These are phyloP conservation scores for Episyrphus balteatus DNA, from an alignment of 1,140 invertebrate genomes.

Conservation along the genomic window DNA sequence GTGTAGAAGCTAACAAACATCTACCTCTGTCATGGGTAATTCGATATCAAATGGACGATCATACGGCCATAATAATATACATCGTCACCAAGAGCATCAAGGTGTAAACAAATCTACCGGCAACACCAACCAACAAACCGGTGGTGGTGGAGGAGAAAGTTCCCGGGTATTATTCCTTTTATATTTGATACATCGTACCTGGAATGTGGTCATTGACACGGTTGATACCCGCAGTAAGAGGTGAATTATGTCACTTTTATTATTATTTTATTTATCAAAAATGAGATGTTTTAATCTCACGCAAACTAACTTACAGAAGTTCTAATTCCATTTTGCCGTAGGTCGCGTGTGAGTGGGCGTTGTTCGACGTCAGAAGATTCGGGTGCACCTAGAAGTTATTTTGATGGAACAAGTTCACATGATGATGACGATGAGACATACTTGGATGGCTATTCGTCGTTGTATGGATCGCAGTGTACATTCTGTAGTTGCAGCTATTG, in stretches of 20 bases:
- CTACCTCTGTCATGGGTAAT: no score
- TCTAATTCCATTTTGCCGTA: no score
- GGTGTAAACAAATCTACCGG: no score
- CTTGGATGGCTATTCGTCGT: constrained; percentile 29
- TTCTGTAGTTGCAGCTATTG: constrained; percentile 46
- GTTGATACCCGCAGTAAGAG: constrained; percentile 44
- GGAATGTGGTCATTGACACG: constrained; percentile 51
- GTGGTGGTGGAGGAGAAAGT: constrained; percentile 32
- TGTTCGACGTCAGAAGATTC: constrained; percentile 9
- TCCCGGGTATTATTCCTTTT: constrained; percentile 51
- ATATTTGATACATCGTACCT: constrained; percentile 57
- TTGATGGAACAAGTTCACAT: constrained; percentile 34
- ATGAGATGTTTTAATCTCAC: no score
- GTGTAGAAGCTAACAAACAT: no score
- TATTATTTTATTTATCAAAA: background rate
- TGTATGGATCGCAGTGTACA: constrained; percentile 42
- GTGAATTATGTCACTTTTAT: constrained; percentile 21
- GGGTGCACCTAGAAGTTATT: constrained; percentile 5
- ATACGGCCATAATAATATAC: no score
- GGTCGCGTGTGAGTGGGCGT: background rate
- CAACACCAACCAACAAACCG: no score
- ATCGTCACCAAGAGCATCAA: no score
- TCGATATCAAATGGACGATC: no score
- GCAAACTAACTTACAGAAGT: no score
- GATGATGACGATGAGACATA: constrained; percentile 11